These are phyloP conservation scores for Clostera curtula DNA, from an alignment of 2,888 invertebrate species.

Conservation along the genomic window DNA sequence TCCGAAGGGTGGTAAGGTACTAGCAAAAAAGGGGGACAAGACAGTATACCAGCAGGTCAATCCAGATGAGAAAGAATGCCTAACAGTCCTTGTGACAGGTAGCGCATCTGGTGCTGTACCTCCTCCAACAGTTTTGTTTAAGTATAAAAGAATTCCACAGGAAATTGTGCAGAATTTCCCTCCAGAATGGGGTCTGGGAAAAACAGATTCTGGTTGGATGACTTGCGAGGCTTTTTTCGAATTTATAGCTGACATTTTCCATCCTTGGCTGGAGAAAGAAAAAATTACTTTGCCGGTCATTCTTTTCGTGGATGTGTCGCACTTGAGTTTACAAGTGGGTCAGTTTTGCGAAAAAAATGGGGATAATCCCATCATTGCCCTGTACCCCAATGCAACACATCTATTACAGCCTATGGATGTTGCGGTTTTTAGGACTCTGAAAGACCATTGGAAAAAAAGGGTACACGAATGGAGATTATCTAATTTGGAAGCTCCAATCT, in stretches of 20 bases:
- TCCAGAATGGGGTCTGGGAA: conserved; percentile 34
- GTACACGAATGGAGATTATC: conserved; percentile 20
- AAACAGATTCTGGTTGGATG: conserved; percentile 47
- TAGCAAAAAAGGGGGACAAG: no score
- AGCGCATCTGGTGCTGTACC: no score
- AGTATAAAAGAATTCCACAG: background rate
- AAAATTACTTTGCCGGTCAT: conserved; percentile 21
- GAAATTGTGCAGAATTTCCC: conserved; percentile 21
- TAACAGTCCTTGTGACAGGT: no score
- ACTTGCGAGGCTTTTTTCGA: no score
- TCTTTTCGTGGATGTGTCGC: conserved; percentile 40
- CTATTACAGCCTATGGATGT: conserved; percentile 43
- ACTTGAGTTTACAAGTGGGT: conserved; percentile 31
- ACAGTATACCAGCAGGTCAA: no score
- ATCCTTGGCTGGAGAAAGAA: conserved; percentile 32
- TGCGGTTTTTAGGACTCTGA: conserved; percentile 29
- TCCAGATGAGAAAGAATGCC: no score
- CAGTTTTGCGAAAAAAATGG: conserved; percentile 35
- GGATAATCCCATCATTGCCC: conserved; percentile 8
- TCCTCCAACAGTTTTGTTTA: no score
- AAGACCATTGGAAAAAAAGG: background rate
- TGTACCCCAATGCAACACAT: conserved; percentile 37
- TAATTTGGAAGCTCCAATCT: conserved; percentile 17
- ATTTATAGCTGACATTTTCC: conserved; percentile 38
- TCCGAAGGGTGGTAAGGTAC: no score